Percentiles rank a stretch among this genome's conserved stretches.
phyloP scores from a whole-genome alignment of 1,140 invertebrate genomes.

The Leptinotarsa undecemlineata region DNA sequence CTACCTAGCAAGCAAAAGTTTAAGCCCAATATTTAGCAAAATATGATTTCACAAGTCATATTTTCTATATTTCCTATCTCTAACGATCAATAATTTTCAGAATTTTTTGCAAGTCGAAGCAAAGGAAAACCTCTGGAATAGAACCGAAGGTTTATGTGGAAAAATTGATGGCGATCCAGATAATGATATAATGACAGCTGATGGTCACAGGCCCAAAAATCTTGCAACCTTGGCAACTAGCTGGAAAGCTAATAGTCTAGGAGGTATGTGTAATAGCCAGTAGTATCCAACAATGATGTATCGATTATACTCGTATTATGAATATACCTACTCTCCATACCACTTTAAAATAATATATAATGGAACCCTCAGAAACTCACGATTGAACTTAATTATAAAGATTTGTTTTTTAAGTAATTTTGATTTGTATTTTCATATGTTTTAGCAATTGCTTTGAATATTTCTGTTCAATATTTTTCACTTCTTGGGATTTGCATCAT shows the following conservation, averaged over 20 bases:
- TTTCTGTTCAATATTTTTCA: not conserved
- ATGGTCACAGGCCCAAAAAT: conserved; percentile 58
- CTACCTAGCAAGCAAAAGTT: too few species aligned
- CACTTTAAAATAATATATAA: too few species aligned
- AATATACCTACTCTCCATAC: not conserved
- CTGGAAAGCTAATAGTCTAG: conserved; percentile 69
- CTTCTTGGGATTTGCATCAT: too few species aligned
- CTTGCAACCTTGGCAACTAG: conserved; percentile 64
- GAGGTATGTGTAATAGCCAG: conserved; percentile 56
- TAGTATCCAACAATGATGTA: not conserved
- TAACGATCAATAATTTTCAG: conserved; percentile 4
- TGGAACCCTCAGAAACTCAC: too few species aligned
- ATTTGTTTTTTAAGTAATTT: too few species aligned
- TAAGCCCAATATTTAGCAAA: too few species aligned
- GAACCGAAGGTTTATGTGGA: conserved; percentile 81
- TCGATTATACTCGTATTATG: not conserved
- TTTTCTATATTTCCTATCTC: too few species aligned
- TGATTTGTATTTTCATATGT: too few species aligned
- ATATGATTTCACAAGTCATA: too few species aligned
- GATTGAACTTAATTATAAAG: too few species aligned
- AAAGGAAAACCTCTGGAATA: conserved; percentile 72
- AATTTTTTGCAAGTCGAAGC: conserved; percentile 46
- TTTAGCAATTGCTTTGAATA: not conserved
- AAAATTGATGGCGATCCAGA: conserved; percentile 68
- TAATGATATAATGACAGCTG: conserved; percentile 72